Base-by-base conservation (phyloP, 2,888 invertebrate species). In the Unio pictorum region DNA sequence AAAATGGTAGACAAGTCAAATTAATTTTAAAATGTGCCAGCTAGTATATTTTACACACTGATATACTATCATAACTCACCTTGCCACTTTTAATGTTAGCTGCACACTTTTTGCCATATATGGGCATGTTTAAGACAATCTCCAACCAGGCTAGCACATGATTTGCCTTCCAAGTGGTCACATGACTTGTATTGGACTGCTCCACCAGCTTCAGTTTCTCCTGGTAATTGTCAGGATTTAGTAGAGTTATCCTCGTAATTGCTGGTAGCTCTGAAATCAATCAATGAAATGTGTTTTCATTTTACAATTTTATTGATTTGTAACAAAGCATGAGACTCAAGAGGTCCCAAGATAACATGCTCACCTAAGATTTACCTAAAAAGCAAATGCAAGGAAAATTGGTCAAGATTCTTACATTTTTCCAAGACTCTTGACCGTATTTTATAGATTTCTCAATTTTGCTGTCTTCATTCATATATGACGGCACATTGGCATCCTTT, bases 81-180 rank as follows among this genome's bases (percentile, higher is more conserved):
- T 96, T 97, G 84, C 97, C 97, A 89, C 96, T 97, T 90, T 97
- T 97, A 76, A 98, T 95, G 90, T 97, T 97, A 88, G 97, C 96
- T 28, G 96, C 95, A 85, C 97, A 96, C 62, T 95, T 93, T 30
- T 94, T 93, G 4, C 96, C 96, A 84, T 97, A 97, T 86, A 96
- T 96, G 0, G 96, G 96, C 97, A 98, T 97, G 67, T 96, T 96
- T 8, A 98, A 92, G 0, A 96, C 95, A 55, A 97, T 94, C 90
- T 97, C 97, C 66, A 98, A 91, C 97, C 97, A 98, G 2, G 97
- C 96, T 59, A 97, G 93, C 68, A 98, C 96, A 73, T 96, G 96
- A 0, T 96, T 95, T 20, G 97, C 96, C 71, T 96, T 93, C 97
- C 97, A 98, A 86, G 95, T 92, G 73, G 95, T 95, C 91, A 97